A percentile compares a stretch with the other conserved stretches of the same genome.
Conservation (phyloP, 2,797 vertebrate species). For the Nasua narica region DNA sequence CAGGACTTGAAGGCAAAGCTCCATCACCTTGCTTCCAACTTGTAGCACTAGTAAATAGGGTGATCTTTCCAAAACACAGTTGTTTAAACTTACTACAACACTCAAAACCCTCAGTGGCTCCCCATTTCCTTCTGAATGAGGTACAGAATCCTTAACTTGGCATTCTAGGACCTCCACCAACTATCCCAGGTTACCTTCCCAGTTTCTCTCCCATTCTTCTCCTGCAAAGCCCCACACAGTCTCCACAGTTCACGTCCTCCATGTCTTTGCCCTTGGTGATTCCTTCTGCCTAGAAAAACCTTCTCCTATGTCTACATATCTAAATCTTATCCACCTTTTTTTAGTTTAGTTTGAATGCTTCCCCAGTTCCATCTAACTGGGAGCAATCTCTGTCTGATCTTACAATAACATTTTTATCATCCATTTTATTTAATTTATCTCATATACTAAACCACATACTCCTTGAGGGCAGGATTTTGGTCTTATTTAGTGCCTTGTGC, state of each 20-base stretch:
- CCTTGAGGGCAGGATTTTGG: neutral
- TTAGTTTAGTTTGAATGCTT: neutral
- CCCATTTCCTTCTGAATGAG: neutral
- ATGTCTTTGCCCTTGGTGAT: neutral
- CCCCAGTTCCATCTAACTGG: neutral
- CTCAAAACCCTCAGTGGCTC: neutral
- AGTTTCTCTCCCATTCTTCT: neutral
- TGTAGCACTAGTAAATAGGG: neutral
- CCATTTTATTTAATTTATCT: neutral
- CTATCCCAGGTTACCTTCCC: neutral
- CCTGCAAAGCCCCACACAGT: neutral
- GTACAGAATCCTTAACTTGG: neutral
- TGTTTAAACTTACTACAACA: neutral
- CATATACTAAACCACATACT: neutral
- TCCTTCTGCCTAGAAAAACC: neutral
- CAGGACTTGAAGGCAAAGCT: neutral
- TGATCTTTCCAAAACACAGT: neutral
- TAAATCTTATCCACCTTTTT: neutral
- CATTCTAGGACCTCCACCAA: neutral
- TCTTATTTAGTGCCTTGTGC: neutral
- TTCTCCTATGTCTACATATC: neutral
- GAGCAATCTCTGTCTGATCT: neutral
- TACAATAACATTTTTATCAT: neutral
- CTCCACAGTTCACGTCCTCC: neutral
- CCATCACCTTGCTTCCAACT: neutral